Base-by-base conservation (phyloP, 2,797 vertebrate species). In the Nasua narica region DNA sequence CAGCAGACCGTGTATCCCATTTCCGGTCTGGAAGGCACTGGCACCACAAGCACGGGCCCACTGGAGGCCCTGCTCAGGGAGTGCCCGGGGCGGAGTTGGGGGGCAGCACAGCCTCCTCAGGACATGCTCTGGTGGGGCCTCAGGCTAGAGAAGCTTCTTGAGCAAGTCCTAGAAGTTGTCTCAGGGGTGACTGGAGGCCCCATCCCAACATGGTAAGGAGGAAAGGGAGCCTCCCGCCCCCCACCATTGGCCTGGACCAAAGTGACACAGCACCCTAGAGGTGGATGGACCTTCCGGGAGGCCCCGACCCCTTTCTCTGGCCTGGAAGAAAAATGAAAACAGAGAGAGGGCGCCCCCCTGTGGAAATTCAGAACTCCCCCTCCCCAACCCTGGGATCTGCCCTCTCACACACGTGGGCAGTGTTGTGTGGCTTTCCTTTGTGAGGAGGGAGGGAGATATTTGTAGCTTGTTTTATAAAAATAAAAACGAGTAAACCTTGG, bases 401-500 rank as follows among this genome's bases (percentile, higher is more conserved):
- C 54, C 40, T 81, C 60, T 87, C 60, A n/a, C 70, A 54, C 54
- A 1, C 2, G 0, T 50, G 67, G 92, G 84, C 77, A 54, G 56
- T 58, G 87, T 46, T 72, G 37, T 84, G 77, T 89, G 90, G 69
- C 72, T 96, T 97, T 94, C 69, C 90, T 94, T 90, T 94, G 92
- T 92, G 93, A 76, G 67, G 85, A 65, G 70, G 58, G 89, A 92
- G 52, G 65, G 69, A 86, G 70, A 74, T 50, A 35, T 96, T 88
- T 97, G 98, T 98, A 97, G 94, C 94, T 97, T 97, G 70, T 97
- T 96, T 95, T 91, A 97, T 96, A 94, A 84, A 97, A 98, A 97
- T 98, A 97, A 98, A 97, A 93, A 86, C 72, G 81, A 10, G 12
- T 92, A 69, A 96, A 94, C 69, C 81, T 97, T 50, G 81, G 89